phyloP scores from a whole-genome alignment of 1,140 invertebrate genomes.

The Sinella curviseta region DNA sequence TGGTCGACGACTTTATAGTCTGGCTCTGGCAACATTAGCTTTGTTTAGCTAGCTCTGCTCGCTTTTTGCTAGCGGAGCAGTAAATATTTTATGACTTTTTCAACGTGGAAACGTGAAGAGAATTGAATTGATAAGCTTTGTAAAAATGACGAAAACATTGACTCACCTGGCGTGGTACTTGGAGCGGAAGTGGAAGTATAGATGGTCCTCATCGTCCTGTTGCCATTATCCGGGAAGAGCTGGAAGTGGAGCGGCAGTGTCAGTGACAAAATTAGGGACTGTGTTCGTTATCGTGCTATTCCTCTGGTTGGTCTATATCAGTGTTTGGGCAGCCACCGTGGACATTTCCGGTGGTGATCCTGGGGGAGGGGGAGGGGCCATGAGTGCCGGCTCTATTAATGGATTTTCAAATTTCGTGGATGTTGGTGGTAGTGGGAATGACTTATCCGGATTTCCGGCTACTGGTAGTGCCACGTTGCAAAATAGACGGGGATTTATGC shows the following conservation, averaged over 20 bases:
- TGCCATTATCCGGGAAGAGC: not conserved
- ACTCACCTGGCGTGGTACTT: constrained; percentile 11
- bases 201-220: not conserved
- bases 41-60: not conserved
- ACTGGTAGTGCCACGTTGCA: not conserved
- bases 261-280: not conserved
- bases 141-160: constrained; percentile 17
- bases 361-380: not conserved
- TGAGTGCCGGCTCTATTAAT: not conserved
- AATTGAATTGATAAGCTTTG: not conserved
- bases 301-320: constrained; percentile 5
- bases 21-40: too few relatives aligned
- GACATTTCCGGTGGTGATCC: not conserved
- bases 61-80: not conserved
- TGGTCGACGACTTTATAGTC: too few relatives aligned
- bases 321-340: constrained; percentile 2
- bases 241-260: not conserved
- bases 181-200: constrained; percentile 14
- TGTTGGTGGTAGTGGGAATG: not conserved
- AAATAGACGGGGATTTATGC: not conserved
- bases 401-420: not conserved
- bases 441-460: not conserved
- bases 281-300: not conserved
- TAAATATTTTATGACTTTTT: not conserved
- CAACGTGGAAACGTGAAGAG: not conserved